Evolutionary conservation across 1,140 invertebrate species (phyloP), one percentile per base, ranked within the genome.

Genomic region (Cecropterus lyciades): DNA sequence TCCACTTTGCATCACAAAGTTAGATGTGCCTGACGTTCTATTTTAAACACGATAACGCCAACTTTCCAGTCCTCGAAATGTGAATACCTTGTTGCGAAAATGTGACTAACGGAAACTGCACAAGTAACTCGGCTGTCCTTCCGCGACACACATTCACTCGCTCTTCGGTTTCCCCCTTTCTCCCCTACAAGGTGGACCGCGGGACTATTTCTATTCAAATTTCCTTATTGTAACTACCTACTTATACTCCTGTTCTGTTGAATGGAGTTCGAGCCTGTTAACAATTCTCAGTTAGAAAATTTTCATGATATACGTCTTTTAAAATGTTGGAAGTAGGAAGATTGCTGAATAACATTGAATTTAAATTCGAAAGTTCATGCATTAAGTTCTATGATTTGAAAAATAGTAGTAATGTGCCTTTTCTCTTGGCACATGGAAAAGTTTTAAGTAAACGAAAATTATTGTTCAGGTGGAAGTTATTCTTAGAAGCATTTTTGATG

Each of bases 21-120:
- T 91, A 84, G 82, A 89, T 89, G 84, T 80, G 82, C 80, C 78
- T 84, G 84, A 82, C 84, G 86, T 85, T 84, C 85, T 89, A 90
- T 90, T 90, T 91, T 86, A 89, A 88, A 90, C 79, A 83, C 89
- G 89, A 91, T 91, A 91, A 90, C 85, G 87, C 84, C 82, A 90
- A 89, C 86, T 91, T 91, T 83, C 80, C 82, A 86, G 85, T 83
- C 73, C 87, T 88, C 89, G 80, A 90, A 91, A 91, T 91, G 89
- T 90, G 89, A 91, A 90, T 91, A 90, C 85, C 86, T 89, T 91
- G 89, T 91, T 84, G 87, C 78, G 85, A 89, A 91, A 91, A 91
- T 91, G 89, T 89, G 89, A 89, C 89, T 91, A 89, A 83, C 87
- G 86, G 87, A 89, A 89, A 89, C 83, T 87, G 83, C 74, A 82